A percentile compares a stretch with the other conserved stretches of the same genome.
Evolutionary conservation across 2,888 invertebrate genomes (phyloP).

Genomic region (Hesperia comma): DNA sequence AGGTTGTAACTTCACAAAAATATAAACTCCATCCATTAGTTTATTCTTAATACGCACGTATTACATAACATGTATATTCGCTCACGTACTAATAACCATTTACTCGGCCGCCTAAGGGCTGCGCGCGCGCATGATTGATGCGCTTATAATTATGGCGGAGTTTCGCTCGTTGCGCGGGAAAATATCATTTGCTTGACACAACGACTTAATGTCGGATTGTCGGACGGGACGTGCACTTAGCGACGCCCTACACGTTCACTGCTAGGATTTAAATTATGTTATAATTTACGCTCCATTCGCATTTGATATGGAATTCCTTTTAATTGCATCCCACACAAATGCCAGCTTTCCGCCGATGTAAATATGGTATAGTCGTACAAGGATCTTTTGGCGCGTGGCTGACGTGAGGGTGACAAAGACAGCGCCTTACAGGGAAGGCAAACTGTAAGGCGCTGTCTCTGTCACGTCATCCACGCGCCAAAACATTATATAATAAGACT

Average conservation of each 20-base stretch:
- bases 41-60: slow-evolving; percentile 28
- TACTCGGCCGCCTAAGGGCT: slow-evolving; percentile 58
- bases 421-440: no score
- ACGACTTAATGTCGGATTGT: slow-evolving; percentile 45
- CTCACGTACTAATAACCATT: slow-evolving; percentile 66
- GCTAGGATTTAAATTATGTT: slow-evolving; percentile 27
- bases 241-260: slow-evolving; percentile 30
- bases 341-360: no score
- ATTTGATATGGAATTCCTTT: no score
- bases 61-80: slow-evolving; percentile 52
- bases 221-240: slow-evolving; percentile 28
- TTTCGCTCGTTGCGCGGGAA: slow-evolving; percentile 65
- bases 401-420: no score
- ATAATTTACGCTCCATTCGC: no score
- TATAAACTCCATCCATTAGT: slow-evolving; percentile 3
- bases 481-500: no score
- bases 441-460: no score
- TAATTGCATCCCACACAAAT: no score
- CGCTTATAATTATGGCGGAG: slow-evolving; percentile 77
- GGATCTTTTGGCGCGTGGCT: no score
- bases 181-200: slow-evolving; percentile 69
- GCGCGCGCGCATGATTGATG: slow-evolving; percentile 77
- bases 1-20: no score
- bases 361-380: no score
- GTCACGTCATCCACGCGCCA: no score